Evolutionary conservation across 2,113 vertebrate genomes (phyloP), one percentile per base, ranked within the genome.

Genomic region (Pungitius pungitius): DNA sequence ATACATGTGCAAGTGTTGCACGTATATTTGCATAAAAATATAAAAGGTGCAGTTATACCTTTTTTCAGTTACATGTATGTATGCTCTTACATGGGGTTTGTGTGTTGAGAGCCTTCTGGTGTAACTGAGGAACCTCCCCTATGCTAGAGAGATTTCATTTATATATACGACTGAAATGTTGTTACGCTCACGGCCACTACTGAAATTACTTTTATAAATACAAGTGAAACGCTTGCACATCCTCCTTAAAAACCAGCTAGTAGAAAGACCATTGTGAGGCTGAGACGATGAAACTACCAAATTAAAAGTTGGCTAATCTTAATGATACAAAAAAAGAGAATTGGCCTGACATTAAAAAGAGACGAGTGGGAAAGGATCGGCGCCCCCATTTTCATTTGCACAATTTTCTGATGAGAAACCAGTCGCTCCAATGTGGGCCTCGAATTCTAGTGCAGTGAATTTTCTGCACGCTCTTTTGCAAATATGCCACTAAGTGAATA

Each of bases 341-440:
- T 67, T 52, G 68, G 15, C 27, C 9, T 63, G 61, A 72, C 52
- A 69, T 85, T 55, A 80, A 69, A 51, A 26, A 37, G 74, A 27
- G 59, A 68, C 63, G 52, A 20, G 27, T 20, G 3, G 13, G 24
- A 13, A 22, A 66, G 63, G 43, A 77, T 77, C 24, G 30, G 54
- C 54, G 52, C 6, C 17, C 8, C 14, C 43, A 37, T 69, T 60
- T 77, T 56, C 4, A 64, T 62, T 63, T 40, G 33, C 39, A 69
- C 58, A 4, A 18, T 67, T 73, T 83, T 35, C 67, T 24, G 84
- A 56, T 33, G 11, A 3, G 73, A 73, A 83, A 85, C 71, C 27
- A 78, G 67, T 51, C 4, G 47, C n/a, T 85, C 69, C 51, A 63
- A 59, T 69, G 78, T 63, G 81, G n/a, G 43, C 37, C 69, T 85